A percentile compares a stretch with the other conserved stretches of the same genome.
phyloP scores from a whole-genome alignment of 2,797 vertebrate genomes.

The Neostethus bicornis region DNA sequence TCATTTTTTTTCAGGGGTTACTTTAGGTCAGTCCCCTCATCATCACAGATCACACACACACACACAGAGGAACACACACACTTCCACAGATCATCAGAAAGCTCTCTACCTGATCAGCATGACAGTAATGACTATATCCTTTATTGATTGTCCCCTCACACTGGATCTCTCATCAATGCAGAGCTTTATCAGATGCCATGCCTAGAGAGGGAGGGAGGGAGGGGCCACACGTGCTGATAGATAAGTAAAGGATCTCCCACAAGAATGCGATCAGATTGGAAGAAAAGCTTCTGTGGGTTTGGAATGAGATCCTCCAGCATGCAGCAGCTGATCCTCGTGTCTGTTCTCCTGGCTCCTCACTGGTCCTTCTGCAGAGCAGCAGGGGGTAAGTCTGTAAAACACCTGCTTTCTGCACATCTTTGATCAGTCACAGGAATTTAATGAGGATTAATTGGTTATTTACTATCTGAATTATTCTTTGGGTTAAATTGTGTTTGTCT shows the following conservation, averaged over 20 bases:
- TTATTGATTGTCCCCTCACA: conserved; percentile 11
- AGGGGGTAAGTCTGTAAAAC: conserved; percentile 65
- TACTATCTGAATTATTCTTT: too few species aligned
- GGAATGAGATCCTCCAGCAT: conserved; percentile 58
- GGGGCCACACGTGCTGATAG: conserved; percentile 73
- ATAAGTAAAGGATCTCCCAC: conserved; percentile 73
- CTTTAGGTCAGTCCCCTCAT: too few species aligned
- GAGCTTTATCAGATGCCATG: conserved; percentile 57
- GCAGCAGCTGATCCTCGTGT: conserved; percentile 62
- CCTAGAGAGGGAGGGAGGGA: conserved; percentile 73
- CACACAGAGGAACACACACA: not conserved
- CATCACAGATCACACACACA: too few species aligned
- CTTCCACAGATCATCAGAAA: not conserved
- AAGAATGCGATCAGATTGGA: conserved; percentile 70
- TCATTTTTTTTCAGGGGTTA: too few species aligned
- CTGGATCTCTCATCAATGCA: conserved; percentile 10
- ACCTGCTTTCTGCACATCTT: not conserved
- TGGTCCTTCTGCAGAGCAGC: conserved; percentile 53
- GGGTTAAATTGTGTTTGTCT: too few species aligned
- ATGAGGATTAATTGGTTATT: too few species aligned
- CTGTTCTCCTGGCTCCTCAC: conserved; percentile 54
- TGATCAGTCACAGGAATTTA: too few species aligned
- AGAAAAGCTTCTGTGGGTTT: conserved; percentile 37
- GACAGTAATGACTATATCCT: not conserved
- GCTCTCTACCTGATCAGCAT: conserved; percentile 1